Percentiles rank a stretch among this genome's conserved stretches.
Conservation (phyloP, 1,140 invertebrate genomes). For the Anoplophora glabripennis region DNA sequence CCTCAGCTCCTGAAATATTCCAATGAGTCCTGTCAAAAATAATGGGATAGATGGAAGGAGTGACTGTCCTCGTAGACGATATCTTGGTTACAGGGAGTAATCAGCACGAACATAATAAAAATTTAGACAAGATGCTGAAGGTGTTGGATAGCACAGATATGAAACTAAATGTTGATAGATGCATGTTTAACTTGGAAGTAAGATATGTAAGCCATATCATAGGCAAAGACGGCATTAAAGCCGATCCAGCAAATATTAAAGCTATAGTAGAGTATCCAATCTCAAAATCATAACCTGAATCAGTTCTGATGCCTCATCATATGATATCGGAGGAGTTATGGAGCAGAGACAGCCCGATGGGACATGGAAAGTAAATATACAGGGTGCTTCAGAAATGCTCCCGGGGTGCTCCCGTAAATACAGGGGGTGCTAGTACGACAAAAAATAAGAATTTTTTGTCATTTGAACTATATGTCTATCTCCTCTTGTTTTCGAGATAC, state of each 20-base stretch:
- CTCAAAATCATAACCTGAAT: slow-evolving; percentile 26
- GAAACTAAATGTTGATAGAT: slow-evolving; percentile 17
- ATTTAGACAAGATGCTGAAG: slow-evolving; percentile 3
- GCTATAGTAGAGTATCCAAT: slow-evolving; percentile 30
- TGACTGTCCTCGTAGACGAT: slow-evolving; percentile 1
- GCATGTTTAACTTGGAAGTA: slow-evolving; percentile 26
- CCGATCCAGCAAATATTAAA: slow-evolving; percentile 33
- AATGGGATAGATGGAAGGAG: neutral
- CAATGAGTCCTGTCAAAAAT: neutral
- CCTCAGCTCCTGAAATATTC: slow-evolving; percentile 9
- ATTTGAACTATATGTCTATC: too few relatives aligned
- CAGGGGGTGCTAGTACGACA: too few relatives aligned
- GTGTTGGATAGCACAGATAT: neutral
- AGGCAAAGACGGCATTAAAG: slow-evolving; percentile 34
- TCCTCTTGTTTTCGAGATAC: too few relatives aligned
- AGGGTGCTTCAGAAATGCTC: too few relatives aligned
- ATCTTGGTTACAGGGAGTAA: slow-evolving; percentile 3
- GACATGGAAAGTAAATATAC: too few relatives aligned
- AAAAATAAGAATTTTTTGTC: too few relatives aligned
- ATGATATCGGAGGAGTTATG: too few relatives aligned
- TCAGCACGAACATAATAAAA: slow-evolving; percentile 6
- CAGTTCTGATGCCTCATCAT: too few relatives aligned
- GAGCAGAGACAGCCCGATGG: too few relatives aligned
- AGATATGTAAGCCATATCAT: slow-evolving; percentile 44
- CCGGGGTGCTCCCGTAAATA: too few relatives aligned